Evolutionary conservation across 2,888 invertebrate genomes (phyloP).

Genomic region (Alitta virens): DNA sequence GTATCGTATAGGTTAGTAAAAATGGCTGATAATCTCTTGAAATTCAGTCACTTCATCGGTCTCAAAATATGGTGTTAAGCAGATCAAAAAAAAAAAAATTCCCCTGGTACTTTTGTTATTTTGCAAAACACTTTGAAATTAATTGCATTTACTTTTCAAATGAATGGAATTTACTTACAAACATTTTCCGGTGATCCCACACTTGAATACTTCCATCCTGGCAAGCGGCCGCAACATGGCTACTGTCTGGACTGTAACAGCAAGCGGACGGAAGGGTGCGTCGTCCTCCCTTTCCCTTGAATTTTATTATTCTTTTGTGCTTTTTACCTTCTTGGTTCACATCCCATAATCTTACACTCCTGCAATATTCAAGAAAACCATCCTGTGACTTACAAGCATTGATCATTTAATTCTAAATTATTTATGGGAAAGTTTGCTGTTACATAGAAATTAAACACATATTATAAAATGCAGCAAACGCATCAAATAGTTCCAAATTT

Average conservation of each 20-base stretch:
- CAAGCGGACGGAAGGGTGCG: conserved; percentile 83
- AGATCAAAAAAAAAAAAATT: too few species aligned
- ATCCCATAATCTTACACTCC: conserved; percentile 87
- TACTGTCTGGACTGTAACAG: conserved; percentile 80
- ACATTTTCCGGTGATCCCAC: conserved; percentile 92
- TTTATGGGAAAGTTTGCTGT: not conserved
- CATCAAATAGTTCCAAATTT: too few species aligned
- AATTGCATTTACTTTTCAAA: too few species aligned
- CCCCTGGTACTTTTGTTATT: too few species aligned
- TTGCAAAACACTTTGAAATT: too few species aligned
- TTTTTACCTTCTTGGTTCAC: conserved; percentile 66
- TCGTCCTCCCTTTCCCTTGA: conserved; percentile 67
- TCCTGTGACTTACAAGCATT: not conserved
- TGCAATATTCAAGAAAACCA: too few species aligned
- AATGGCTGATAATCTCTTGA: too few species aligned
- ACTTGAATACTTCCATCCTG: conserved; percentile 93
- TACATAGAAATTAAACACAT: not conserved
- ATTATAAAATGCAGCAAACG: not conserved
- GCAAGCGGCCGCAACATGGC: conserved; percentile 86
- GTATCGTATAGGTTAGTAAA: too few species aligned
- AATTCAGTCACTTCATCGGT: too few species aligned
- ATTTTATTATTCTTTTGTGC: conserved; percentile 82
- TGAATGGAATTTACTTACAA: conserved; percentile 65
- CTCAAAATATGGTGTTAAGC: too few species aligned
- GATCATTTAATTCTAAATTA: not conserved